Conservation (phyloP, 2,888 invertebrate genomes). For the Torymus texanus region DNA sequence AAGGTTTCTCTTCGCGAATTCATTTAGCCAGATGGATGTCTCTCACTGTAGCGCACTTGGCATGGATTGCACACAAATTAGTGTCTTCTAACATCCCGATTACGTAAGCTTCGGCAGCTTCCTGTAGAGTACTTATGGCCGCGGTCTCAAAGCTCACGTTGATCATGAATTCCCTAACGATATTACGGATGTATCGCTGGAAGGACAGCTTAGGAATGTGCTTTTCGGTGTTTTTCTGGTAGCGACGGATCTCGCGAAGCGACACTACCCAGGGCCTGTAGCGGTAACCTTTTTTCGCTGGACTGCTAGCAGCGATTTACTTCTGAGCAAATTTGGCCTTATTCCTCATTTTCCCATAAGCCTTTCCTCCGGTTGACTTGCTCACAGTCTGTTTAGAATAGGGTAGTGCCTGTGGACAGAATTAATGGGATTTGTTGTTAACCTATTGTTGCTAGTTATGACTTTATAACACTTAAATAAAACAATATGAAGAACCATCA, state of each 20-base stretch:
- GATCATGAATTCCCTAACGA: constrained; percentile 29
- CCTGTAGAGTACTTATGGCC: constrained; percentile 22
- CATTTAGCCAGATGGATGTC: constrained; percentile 90
- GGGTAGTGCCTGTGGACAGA: too few species aligned
- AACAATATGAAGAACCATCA: too few species aligned
- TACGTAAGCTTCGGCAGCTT: constrained; percentile 85
- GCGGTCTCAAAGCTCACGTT: constrained; percentile 20
- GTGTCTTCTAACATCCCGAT: constrained; percentile 98
- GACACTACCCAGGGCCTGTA: constrained; percentile 13
- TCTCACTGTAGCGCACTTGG: constrained; percentile 97
- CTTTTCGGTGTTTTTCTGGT: constrained; percentile 32
- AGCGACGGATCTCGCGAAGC: constrained; percentile 30
- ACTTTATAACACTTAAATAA: too few species aligned
- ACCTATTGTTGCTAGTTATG: too few species aligned
- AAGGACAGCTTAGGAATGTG: constrained; percentile 20
- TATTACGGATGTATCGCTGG: constrained; percentile 21
- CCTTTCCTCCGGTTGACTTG: constrained; percentile 31
- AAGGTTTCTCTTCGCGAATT: neutral
- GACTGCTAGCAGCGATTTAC: constrained; percentile 8
- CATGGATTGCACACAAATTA: constrained; percentile 97
- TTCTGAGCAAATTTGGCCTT: constrained; percentile 21
- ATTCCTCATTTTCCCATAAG: too few species aligned
- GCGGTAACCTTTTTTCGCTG: constrained; percentile 20
- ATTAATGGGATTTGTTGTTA: too few species aligned
- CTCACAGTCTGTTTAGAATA: constrained; percentile 14